Conservation (phyloP, 2,113 vertebrate genomes). For the Pygoscelis antarcticus region DNA sequence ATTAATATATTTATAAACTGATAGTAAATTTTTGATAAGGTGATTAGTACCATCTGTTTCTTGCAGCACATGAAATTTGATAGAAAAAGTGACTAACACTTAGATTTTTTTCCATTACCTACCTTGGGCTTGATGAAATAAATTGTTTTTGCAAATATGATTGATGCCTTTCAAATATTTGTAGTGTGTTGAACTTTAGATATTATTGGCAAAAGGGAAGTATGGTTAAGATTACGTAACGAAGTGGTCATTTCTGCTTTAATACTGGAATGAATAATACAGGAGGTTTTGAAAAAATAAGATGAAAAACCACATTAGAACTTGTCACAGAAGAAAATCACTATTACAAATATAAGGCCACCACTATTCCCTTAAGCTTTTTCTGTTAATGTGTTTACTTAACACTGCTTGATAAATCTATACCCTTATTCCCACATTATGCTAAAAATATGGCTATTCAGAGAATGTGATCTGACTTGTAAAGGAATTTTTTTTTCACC, state of each 20-base stretch:
- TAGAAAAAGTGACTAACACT: background rate
- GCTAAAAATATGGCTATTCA: background rate
- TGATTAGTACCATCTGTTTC: conserved; percentile 3
- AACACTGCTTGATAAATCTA: background rate
- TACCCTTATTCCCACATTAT: background rate
- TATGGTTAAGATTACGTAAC: background rate
- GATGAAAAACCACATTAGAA: background rate
- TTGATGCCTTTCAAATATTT: conserved; percentile 13
- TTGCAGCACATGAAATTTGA: background rate
- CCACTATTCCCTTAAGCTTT: background rate
- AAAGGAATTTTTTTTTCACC: background rate
- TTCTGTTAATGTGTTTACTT: background rate
- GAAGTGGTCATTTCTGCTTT: background rate
- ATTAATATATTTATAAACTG: background rate
- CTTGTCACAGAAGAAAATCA: background rate
- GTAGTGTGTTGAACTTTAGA: background rate
- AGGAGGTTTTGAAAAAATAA: background rate
- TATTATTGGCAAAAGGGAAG: background rate
- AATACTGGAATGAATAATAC: background rate
- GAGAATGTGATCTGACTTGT: background rate
- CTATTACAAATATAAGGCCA: background rate
- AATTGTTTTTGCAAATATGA: background rate
- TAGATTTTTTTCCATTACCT: background rate
- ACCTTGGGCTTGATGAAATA: background rate
- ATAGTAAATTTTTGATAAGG: background rate